Evolutionary conservation across 1,140 invertebrate genomes (phyloP).

Genomic region (Vollenhovia emeryi): DNA sequence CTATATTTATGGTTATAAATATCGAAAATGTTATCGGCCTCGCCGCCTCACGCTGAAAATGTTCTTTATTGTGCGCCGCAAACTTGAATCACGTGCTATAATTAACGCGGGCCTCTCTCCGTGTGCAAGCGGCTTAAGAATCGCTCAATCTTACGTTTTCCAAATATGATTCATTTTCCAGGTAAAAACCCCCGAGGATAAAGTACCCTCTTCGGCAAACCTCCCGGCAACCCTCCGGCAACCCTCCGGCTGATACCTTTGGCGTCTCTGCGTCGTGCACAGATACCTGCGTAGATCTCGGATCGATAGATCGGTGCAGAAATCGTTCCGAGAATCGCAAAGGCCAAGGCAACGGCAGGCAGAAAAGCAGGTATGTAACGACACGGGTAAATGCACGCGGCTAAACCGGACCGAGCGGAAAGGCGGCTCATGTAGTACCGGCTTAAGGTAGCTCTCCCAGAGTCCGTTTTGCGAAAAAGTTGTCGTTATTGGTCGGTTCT

Average conservation of each 20-base stretch:
- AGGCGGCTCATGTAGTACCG: slow-evolving; percentile 51
- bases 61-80: not conserved
- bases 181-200: not conserved
- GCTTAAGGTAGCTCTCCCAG: slow-evolving; percentile 19
- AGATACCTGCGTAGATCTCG: slow-evolving; percentile 60
- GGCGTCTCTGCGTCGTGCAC: not conserved
- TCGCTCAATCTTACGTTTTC: not conserved
- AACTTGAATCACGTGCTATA: not conserved
- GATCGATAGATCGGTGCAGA: slow-evolving; percentile 73
- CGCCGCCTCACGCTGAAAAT: not conserved
- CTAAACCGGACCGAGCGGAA: slow-evolving; percentile 62
- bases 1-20: not conserved
- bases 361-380: slow-evolving; percentile 40
- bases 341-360: slow-evolving; percentile 67
- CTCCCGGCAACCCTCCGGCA: too few species aligned
- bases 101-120: not conserved
- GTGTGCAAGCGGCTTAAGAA: not conserved
- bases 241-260: not conserved
- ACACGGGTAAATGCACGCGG: slow-evolving; percentile 66
- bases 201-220: not conserved
- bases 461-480: slow-evolving; percentile 48
- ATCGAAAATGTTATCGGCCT: not conserved
- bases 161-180: not conserved
- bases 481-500: slow-evolving; percentile 43
- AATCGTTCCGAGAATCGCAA: slow-evolving; percentile 73